Evolutionary conservation across 2,797 vertebrate species (phyloP), one percentile per base, ranked within the genome.

Genomic region (Mareca penelope): DNA sequence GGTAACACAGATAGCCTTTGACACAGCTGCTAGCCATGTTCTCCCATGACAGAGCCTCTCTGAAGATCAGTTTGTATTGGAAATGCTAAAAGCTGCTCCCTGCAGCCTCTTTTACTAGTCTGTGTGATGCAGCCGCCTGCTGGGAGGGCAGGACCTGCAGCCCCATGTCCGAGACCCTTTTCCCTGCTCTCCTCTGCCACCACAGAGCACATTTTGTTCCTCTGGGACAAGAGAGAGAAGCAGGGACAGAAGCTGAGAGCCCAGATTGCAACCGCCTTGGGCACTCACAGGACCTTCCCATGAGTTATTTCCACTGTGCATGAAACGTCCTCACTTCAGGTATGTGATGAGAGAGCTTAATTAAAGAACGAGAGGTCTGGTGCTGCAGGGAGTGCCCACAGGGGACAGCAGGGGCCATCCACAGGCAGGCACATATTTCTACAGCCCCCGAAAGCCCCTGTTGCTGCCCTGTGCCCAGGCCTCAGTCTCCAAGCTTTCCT

Each of bases 381-480:
- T 0, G 0, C 26, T 60, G n/a, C 3, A 1, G 5, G 23, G 65
- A 59, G 24, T 42, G 50, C 69, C 77, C 26, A 61, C 3, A 4
- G 50, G 12, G 15, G 39, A 33, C 48, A 80, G 52, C 14, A 5
- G 7, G 40, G 35, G 5, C 10, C 2, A 10, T 15, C 31, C 26
- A 1, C 0, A 2, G 7, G 9, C 6, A 4, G 35, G 59, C 35
- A 52, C 5, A 14, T 42, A 31, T 18, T 39, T 11, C 59, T 39
- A 23, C 2, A 2, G 60, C n/a, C 69, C 56, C 73, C 52, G 15
- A 82, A 24, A 56, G 23, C 15, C 26, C 7, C 37, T 50, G 50
- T 22, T 65, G 50, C 64, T 31, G 17, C 26, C 64, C 28, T 56
- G 40, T 44, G 44, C 67, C 22, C 50, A 48, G 1, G 0, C 24